A percentile compares a stretch with the other conserved stretches of the same genome.
phyloP scores from a whole-genome alignment of 1,140 invertebrate species.

The Hyphantria cunea region DNA sequence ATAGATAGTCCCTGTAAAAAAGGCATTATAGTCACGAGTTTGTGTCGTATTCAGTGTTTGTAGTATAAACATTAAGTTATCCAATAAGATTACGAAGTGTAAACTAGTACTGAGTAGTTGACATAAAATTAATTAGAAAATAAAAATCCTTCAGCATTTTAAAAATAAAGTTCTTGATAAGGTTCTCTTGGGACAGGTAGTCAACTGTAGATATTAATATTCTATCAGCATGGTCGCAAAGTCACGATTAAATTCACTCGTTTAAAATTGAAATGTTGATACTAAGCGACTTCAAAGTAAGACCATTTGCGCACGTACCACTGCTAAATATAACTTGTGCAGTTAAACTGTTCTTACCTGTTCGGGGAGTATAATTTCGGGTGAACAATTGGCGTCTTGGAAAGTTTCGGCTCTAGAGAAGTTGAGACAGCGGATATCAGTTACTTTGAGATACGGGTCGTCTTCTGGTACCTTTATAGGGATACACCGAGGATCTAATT shows the following conservation, averaged over 20 bases:
- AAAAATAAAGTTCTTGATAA: too few relatives aligned
- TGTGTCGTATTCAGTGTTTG: too few relatives aligned
- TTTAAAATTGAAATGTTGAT: constrained; percentile 21
- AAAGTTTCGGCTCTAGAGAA: constrained; percentile 62
- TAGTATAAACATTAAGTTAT: too few relatives aligned
- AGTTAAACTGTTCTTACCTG: constrained; percentile 42
- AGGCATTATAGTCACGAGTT: too few relatives aligned
- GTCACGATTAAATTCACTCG: constrained; percentile 16
- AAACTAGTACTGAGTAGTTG: too few relatives aligned
- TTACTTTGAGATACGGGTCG: constrained; percentile 55
- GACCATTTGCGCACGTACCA: constrained; percentile 22
- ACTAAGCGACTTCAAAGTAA: constrained; percentile 13
- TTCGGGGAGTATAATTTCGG: constrained; percentile 45
- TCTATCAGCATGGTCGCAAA: constrained; percentile 7
- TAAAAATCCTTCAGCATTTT: too few relatives aligned
- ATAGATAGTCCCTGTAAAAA: too few relatives aligned
- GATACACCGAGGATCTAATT: constrained; percentile 43
- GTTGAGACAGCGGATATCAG: constrained; percentile 58
- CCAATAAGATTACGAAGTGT: too few relatives aligned
- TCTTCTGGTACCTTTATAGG: constrained; percentile 54
- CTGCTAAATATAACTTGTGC: constrained; percentile 2
- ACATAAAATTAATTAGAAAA: too few relatives aligned
- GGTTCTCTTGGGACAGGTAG: too few relatives aligned
- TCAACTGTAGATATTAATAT: background rate
- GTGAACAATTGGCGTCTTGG: constrained; percentile 53